Evolutionary conservation across 2,113 vertebrate species (phyloP).

Genomic region (Melierax canorus): DNA sequence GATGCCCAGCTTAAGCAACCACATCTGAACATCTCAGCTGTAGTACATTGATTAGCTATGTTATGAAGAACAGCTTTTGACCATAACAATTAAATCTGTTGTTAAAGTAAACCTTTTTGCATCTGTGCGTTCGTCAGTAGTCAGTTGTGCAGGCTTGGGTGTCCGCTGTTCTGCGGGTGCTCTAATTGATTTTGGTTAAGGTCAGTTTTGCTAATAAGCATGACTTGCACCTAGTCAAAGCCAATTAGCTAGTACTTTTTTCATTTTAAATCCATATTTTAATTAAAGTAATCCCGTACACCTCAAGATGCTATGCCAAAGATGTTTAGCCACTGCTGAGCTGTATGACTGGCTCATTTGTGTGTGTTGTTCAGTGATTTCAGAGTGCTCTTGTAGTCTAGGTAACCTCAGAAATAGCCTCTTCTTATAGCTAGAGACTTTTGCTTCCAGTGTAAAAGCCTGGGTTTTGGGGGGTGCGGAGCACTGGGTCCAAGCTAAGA

Average conservation of each 20-base stretch:
- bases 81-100: neutral
- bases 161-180: neutral
- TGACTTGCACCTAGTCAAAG: neutral
- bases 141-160: neutral
- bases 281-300: neutral
- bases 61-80: neutral
- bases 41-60: neutral
- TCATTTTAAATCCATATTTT: neutral
- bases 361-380: neutral
- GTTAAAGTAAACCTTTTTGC: neutral
- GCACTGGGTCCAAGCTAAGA: neutral
- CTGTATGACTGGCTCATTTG: neutral
- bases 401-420: constrained; percentile 48
- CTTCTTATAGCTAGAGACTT: neutral
- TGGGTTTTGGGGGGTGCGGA: neutral
- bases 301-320: neutral
- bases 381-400: constrained; percentile 44
- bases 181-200: neutral
- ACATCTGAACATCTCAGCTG: neutral
- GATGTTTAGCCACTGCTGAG: neutral
- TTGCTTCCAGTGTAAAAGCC: neutral
- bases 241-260: neutral
- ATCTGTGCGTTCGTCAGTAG: neutral
- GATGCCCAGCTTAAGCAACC: neutral
- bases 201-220: neutral